Conservation (phyloP, 2,113 vertebrate genomes). For the Acanthochromis polyacanthus region DNA sequence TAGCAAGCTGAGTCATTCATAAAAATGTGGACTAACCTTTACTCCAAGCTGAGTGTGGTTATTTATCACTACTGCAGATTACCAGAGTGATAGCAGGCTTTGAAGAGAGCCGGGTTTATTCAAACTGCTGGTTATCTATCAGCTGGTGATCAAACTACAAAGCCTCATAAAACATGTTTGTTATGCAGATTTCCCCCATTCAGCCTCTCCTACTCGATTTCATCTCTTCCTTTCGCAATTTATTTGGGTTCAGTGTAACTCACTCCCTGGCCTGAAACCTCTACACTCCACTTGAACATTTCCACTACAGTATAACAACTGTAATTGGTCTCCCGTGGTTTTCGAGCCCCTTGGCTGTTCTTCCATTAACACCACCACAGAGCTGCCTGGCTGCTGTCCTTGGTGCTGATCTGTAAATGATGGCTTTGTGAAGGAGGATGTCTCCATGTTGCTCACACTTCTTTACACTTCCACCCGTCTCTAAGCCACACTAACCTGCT, state of each 20-base stretch:
- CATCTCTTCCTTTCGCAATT: slow-evolving; percentile 29
- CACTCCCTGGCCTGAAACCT: slow-evolving; percentile 37
- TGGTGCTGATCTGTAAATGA: slow-evolving; percentile 73
- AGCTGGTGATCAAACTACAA: slow-evolving; percentile 23
- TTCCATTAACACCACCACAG: slow-evolving; percentile 69
- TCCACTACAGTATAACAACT: slow-evolving; percentile 64
- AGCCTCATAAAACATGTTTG: slow-evolving; percentile 23
- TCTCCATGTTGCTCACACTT: slow-evolving; percentile 42
- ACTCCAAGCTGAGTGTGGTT: no score
- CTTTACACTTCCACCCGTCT: slow-evolving; percentile 10
- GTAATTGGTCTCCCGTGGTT: slow-evolving; percentile 76
- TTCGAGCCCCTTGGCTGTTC: slow-evolving; percentile 49
- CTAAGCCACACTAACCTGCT: no score
- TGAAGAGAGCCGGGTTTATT: slow-evolving; percentile 12
- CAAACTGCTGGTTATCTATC: background rate
- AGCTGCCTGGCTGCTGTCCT: slow-evolving; percentile 68
- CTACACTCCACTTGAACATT: slow-evolving; percentile 44
- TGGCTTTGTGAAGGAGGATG: slow-evolving; percentile 45
- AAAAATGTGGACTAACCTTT: background rate
- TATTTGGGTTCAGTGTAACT: slow-evolving; percentile 28
- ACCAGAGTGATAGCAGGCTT: background rate
- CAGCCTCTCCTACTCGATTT: slow-evolving; percentile 18
- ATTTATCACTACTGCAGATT: background rate
- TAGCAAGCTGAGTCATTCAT: background rate
- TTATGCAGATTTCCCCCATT: slow-evolving; percentile 43